A percentile compares a stretch with the other conserved stretches of the same genome.
phyloP scores from a whole-genome alignment of 2,888 invertebrate species.

The Dasysyrphus albostriatus region DNA sequence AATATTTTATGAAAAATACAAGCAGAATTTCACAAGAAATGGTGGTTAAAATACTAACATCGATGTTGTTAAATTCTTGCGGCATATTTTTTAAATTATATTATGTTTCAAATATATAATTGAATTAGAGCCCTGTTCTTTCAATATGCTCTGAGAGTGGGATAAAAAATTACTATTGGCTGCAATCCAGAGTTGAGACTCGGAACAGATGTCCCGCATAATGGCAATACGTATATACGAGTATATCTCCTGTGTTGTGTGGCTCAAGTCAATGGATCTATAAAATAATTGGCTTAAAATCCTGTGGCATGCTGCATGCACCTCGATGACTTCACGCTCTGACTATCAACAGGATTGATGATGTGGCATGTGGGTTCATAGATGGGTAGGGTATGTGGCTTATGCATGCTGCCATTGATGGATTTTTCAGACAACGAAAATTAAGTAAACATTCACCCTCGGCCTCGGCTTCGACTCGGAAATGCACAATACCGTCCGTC shows the following conservation, averaged over 20 bases:
- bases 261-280: constrained; percentile 35
- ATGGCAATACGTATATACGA: constrained; percentile 1
- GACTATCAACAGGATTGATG: constrained; percentile 50
- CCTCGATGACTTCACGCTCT: constrained; percentile 41
- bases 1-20: too few species aligned
- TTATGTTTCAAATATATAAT: constrained; percentile 6
- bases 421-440: constrained; percentile 16
- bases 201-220: constrained; percentile 57
- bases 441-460: constrained; percentile 44
- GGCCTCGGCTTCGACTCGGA: neutral
- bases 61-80: neutral
- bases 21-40: too few species aligned
- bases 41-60: too few species aligned
- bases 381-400: neutral
- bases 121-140: neutral
- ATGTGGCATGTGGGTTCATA: constrained; percentile 44
- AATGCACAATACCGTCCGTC: constrained; percentile 30
- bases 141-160: constrained; percentile 4
- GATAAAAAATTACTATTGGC: neutral
- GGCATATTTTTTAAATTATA: too few species aligned
- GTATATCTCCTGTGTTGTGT: constrained; percentile 42
- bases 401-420: constrained; percentile 34
- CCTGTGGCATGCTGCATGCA: constrained; percentile 40
- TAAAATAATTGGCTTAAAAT: constrained; percentile 55
- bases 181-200: neutral